Evolutionary conservation across 2,113 vertebrate genomes (phyloP).

Genomic region (Rhegmatorhina hoffmannsi): DNA sequence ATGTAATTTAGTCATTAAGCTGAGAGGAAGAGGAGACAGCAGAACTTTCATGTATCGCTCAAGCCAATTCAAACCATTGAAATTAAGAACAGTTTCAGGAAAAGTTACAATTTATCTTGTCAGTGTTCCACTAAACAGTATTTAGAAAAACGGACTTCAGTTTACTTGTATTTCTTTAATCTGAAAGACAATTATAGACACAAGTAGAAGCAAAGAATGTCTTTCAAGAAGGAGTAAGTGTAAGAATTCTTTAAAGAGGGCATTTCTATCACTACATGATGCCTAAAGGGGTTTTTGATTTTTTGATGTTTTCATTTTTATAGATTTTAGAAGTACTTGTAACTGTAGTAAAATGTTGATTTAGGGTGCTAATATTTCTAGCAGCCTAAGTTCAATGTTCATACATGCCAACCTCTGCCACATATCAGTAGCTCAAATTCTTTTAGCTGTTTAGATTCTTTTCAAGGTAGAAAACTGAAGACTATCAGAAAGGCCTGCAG

Average conservation of each 20-base stretch:
- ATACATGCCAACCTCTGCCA: too few relatives aligned
- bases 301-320: too few relatives aligned
- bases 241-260: neutral
- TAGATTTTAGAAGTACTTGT: too few relatives aligned
- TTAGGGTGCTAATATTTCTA: too few relatives aligned
- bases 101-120: neutral
- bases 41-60: neutral
- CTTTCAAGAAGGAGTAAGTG: neutral
- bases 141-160: neutral
- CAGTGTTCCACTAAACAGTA: neutral
- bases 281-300: too few relatives aligned
- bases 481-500: too few relatives aligned
- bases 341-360: too few relatives aligned
- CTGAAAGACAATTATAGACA: neutral
- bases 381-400: too few relatives aligned
- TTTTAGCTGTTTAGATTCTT: too few relatives aligned
- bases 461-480: too few relatives aligned
- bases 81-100: neutral
- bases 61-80: neutral
- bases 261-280: neutral
- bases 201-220: neutral
- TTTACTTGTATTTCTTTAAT: neutral
- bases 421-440: too few relatives aligned
- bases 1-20: neutral
- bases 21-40: neutral